Percentiles rank a stretch among this genome's conserved stretches.
Conservation (phyloP, 2,797 vertebrate genomes). For the Chiloscyllium punctatum region DNA sequence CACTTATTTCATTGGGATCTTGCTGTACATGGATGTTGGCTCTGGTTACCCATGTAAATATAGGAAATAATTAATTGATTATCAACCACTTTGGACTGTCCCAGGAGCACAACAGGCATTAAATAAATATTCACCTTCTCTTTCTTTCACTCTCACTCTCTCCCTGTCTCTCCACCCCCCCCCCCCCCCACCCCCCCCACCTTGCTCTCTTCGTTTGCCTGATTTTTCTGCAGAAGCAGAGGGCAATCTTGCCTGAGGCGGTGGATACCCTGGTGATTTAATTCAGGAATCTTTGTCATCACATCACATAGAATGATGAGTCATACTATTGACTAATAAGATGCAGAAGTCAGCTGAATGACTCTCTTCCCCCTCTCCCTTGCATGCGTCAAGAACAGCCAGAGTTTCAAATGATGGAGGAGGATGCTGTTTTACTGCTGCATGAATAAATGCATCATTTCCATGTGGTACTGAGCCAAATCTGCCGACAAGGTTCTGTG, state of each 20-base stretch:
- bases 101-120: too few relatives aligned
- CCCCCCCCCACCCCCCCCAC: too few relatives aligned
- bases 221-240: not conserved
- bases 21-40: not conserved
- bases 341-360: not conserved
- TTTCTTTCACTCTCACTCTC: too few relatives aligned
- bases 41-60: too few relatives aligned
- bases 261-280: not conserved
- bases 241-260: not conserved
- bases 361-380: too few relatives aligned
- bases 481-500: not conserved
- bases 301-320: not conserved
- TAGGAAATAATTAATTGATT: not conserved
- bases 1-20: not conserved
- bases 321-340: not conserved
- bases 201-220: not conserved
- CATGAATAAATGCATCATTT: not conserved
- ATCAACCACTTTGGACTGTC: not conserved
- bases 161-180: too few relatives aligned
- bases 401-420: not conserved
- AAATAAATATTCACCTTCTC: not conserved
- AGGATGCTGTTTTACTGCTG: not conserved
- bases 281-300: too few relatives aligned
- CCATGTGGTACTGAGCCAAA: not conserved
- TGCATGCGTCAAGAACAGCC: not conserved